Evolutionary conservation across 2,113 vertebrate genomes (phyloP), one percentile per base, ranked within the genome.

Genomic region (Coryphaenoides rupestris): DNA sequence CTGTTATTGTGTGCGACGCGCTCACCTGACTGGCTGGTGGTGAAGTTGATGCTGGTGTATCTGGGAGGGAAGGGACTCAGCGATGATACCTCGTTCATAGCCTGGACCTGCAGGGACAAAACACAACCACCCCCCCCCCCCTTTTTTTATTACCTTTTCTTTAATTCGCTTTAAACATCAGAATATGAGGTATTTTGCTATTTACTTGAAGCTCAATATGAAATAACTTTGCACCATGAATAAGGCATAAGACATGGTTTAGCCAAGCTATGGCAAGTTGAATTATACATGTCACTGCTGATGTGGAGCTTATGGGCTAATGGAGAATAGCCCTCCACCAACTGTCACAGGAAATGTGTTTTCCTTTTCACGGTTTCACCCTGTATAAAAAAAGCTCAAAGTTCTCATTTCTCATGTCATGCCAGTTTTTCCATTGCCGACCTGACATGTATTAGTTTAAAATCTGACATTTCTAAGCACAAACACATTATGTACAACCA

Each of bases 21-120:
- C 92, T 94, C 84, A 99, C 96, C 96, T 92, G 96, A 94, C 57
- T 99, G 94, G 89, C 93, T 99, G 65, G 94, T 98, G 72, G 94
- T 98, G 69, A 99, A 92, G 59, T 97, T 98, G 91, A 98, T 94
- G 81, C 93, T 93, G 22, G 92, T 86, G n/a, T 89, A 93, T 74
- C 91, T 93, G 19, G 94, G 94, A 3, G 94, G 90, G 60, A 96
- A 94, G 0, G 95, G 91, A 61, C 95, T 98, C 82, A 98, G 77
- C 60, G 93, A 90, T 0, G 95, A 96, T 60, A 98, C 96, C 55
- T 93, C 84, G 58, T 99, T 99, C 85, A 98, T 87, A 12, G 96
- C 93, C 82, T 98, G 96, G 69, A 99, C 93, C 89, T 92, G 89
- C 76, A 60, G 28, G 67, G 59, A 12, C 33, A 76, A 19, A 71